These are phyloP conservation scores for Yponomeuta plumbellus DNA, from an alignment of 2,888 invertebrate species.

Conservation along the genomic window DNA sequence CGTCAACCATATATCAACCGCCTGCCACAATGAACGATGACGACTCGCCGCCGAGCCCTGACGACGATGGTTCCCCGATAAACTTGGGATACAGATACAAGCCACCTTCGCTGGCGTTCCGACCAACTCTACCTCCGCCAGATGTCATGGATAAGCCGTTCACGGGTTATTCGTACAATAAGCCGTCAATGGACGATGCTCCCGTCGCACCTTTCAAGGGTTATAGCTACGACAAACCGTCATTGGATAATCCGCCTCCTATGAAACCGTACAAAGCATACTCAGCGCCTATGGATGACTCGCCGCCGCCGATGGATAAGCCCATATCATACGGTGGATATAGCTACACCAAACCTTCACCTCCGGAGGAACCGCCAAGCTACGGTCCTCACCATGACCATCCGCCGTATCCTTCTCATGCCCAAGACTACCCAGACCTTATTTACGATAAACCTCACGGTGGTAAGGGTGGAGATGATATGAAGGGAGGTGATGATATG, in stretches of 20 bases:
- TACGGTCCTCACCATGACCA: constrained; percentile 44
- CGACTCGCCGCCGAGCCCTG: constrained; percentile 32
- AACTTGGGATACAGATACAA: constrained; percentile 55
- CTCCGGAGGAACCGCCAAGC: constrained; percentile 27
- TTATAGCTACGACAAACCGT: constrained; percentile 60
- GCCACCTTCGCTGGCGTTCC: constrained; percentile 41
- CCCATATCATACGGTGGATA: constrained; percentile 23
- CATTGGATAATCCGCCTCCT: constrained; percentile 38
- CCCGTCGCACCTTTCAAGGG: constrained; percentile 44
- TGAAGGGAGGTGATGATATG: constrained; percentile 39
- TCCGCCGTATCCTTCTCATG: constrained; percentile 33
- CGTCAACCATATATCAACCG: constrained; percentile 34
- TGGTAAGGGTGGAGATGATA: constrained; percentile 23
- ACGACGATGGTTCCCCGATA: constrained; percentile 35
- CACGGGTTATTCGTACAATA: constrained; percentile 54
- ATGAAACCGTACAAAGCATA: constrained; percentile 40
- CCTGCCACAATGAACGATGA: constrained; percentile 26
- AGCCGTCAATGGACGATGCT: constrained; percentile 43
- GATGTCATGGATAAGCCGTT: constrained; percentile 39
- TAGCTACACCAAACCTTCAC: constrained; percentile 16
- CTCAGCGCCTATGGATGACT: constrained; percentile 17
- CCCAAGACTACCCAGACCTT: constrained; percentile 51
- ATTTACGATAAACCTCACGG: constrained; percentile 51
- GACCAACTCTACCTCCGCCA: constrained; percentile 46
- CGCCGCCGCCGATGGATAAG: constrained; percentile 27